Base-by-base conservation (phyloP, 2,113 vertebrate genomes). In the Pseudopodoces humilis region DNA sequence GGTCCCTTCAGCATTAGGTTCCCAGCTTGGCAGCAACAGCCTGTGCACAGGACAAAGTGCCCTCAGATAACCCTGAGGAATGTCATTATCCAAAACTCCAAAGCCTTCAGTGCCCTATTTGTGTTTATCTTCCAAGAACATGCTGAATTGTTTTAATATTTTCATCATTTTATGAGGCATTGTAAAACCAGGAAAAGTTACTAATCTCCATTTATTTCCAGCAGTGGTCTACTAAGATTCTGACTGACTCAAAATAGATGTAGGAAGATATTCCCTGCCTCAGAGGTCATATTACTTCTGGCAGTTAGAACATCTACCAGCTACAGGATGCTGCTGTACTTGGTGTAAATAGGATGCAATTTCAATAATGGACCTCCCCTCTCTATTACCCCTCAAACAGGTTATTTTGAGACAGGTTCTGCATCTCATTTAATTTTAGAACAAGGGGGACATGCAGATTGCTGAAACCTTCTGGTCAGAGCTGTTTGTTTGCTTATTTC, bases 401-500 rank as follows among this genome's bases (percentile, higher is more conserved):
- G 27, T 30, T 75, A 31, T 19, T 89, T 55, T 8, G 23, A 78
- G 81, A 21, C 35, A 56, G 52, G 27, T 52, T 78, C 65, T 88
- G 52, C 50, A 82, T 75, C 69, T 79, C 62, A 75, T 60, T 86
- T 92, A 75, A 81, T 88, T 95, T 93, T 92, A 90, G 91, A 93
- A 72, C n/a, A 83, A 56, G 59, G 82, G 10, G 41, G 46, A 86
- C 81, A 37, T 8, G 55, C 15, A 55, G 64, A 67, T 58, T 78
- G 62, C 60, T 35, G 65, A 88, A 88, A 64, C 77, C 58, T 88
- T 94, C 88, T 95, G 65, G 76, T 76, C 93, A 94, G 88, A 86
- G 84, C 69, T 55, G 65, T 94, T 82, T 88, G 88, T 74, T 90
- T 95, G 71, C 59, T 95, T 90, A 46, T 90, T 95, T 88, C 65